Conservation (phyloP, 2,113 vertebrate genomes). For the Phyllopteryx taeniolatus region DNA sequence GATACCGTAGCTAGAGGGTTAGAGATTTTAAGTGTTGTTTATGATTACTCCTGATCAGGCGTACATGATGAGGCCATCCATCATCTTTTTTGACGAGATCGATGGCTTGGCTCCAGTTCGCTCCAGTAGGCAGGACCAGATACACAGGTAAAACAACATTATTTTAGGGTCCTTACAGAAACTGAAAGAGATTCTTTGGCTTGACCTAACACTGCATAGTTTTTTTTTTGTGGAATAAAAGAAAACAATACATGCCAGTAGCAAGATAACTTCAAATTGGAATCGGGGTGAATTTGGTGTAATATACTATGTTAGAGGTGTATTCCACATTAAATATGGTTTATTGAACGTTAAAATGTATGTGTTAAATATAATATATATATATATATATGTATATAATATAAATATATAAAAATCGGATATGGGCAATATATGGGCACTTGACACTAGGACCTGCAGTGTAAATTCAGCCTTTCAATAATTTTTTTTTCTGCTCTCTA, state of each 20-base stretch:
- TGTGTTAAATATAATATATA: too few species aligned
- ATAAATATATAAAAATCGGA: neutral
- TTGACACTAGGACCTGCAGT: neutral
- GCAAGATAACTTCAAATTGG: too few species aligned
- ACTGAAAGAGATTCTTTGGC: neutral
- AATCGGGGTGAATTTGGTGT: too few species aligned
- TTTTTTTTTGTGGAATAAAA: too few species aligned
- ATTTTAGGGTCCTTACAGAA: neutral
- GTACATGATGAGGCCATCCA: slow-evolving; percentile 98
- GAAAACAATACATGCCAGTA: too few species aligned
- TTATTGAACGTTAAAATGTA: too few species aligned
- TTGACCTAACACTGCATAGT: neutral
- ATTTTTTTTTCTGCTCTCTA: neutral
- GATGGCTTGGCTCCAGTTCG: slow-evolving; percentile 98
- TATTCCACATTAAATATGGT: too few species aligned
- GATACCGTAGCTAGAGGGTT: neutral
- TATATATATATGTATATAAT: too few species aligned
- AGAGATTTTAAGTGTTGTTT: neutral
- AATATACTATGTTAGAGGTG: too few species aligned
- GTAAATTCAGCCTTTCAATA: neutral
- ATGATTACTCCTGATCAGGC: slow-evolving; percentile 71
- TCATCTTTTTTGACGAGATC: slow-evolving; percentile 99
- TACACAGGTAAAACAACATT: slow-evolving; percentile 86
- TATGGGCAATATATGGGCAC: too few species aligned
- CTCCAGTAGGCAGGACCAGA: slow-evolving; percentile 98